These are phyloP conservation scores for Frankliniella fusca DNA, from an alignment of 2,888 invertebrate species.

Conservation along the genomic window DNA sequence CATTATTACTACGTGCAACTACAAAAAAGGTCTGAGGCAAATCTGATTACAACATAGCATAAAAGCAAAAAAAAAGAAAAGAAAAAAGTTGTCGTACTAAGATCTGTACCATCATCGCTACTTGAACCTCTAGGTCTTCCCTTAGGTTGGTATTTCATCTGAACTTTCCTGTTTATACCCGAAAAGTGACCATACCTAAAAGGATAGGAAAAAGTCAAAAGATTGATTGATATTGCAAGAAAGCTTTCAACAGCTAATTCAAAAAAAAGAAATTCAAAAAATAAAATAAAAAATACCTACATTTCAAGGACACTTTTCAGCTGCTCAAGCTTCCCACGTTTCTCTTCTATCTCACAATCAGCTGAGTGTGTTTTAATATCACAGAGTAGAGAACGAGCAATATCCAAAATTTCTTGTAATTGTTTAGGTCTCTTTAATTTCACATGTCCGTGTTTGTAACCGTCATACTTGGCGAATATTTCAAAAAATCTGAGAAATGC, in stretches of 20 bases:
- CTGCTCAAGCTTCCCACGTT: constrained; percentile 94
- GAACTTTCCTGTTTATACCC: constrained; percentile 98
- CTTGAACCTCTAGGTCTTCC: constrained; percentile 87
- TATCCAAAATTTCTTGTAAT: constrained; percentile 94
- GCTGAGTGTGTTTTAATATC: constrained; percentile 85
- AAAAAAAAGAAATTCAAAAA: constrained; percentile 29
- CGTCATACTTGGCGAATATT: constrained; percentile 96
- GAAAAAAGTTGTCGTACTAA: constrained; percentile 43
- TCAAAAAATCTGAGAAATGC: constrained; percentile 78
- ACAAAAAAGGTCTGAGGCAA: constrained; percentile 29
- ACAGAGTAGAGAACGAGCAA: constrained; percentile 81
- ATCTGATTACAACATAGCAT: not conserved
- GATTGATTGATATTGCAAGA: not conserved
- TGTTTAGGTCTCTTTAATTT: constrained; percentile 97
- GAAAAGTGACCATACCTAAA: constrained; percentile 97
- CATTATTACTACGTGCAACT: no score
- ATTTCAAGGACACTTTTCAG: constrained; percentile 98
- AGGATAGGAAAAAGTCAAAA: constrained; percentile 34
- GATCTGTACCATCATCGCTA: constrained; percentile 82
- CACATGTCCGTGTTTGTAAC: constrained; percentile 90
- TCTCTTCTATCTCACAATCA: constrained; percentile 92
- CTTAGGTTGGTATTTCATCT: constrained; percentile 97
- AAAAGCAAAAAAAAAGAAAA: constrained; percentile 33
- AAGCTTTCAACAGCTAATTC: constrained; percentile 15
- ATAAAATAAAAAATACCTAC: constrained; percentile 52